Evolutionary conservation across 2,797 vertebrate genomes (phyloP).

Genomic region (Melanotaenia trifasciata): DNA sequence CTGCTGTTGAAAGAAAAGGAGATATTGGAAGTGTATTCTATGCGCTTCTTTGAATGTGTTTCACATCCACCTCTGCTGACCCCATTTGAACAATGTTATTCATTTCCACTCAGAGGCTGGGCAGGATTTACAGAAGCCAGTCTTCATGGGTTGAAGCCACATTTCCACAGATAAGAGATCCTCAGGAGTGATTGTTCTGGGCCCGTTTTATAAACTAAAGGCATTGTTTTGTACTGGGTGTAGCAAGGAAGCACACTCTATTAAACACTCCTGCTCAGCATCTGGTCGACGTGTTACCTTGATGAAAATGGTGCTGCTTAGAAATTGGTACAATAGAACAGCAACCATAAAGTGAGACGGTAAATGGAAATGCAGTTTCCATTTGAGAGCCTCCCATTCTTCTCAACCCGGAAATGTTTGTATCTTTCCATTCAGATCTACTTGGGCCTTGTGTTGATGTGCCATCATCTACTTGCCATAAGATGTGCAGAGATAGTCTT

Average conservation of each 20-base stretch:
- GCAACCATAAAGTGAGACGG: constrained; percentile 16
- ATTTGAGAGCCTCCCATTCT: constrained; percentile 23
- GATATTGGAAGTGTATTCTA: constrained; percentile 47
- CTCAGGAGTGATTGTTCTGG: constrained; percentile 50
- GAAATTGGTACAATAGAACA: constrained; percentile 31
- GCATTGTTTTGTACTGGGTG: constrained; percentile 49
- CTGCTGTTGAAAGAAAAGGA: constrained; percentile 35
- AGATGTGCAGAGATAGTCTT: constrained; percentile 21
- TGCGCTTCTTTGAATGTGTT: constrained; percentile 66
- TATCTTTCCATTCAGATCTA: constrained; percentile 37
- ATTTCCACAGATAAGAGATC: constrained; percentile 51
- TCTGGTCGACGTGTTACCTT: constrained; percentile 42
- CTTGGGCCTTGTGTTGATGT: constrained; percentile 41
- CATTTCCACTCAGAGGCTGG: constrained; percentile 56
- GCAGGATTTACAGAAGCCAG: constrained; percentile 55
- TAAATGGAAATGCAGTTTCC: constrained; percentile 33
- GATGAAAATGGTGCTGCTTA: constrained; percentile 57
- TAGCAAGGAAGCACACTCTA: constrained; percentile 35
- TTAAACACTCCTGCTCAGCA: constrained; percentile 53
- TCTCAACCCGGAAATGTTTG: constrained; percentile 9
- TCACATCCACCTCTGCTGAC: constrained; percentile 68
- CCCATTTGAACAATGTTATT: constrained; percentile 62
- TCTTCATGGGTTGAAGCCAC: constrained; percentile 36
- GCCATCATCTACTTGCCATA: constrained; percentile 54
- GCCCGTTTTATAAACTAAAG: constrained; percentile 55